Evolutionary conservation across 2,888 invertebrate species (phyloP).

Genomic region (Cosmia pyralina): DNA sequence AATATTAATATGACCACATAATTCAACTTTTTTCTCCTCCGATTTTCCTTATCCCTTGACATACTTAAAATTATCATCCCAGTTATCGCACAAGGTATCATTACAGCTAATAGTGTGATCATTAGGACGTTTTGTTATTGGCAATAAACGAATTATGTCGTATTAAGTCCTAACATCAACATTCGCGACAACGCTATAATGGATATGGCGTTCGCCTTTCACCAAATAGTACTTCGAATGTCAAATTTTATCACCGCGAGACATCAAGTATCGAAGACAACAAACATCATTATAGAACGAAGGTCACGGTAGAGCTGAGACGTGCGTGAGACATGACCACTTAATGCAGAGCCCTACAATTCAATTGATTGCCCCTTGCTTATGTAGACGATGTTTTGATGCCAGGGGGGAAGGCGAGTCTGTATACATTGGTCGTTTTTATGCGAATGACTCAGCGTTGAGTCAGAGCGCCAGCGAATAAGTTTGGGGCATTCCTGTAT

Average conservation of each 20-base stretch:
- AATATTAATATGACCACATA: not conserved
- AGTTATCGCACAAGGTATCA: not conserved
- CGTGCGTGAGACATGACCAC: slow-evolving; percentile 62
- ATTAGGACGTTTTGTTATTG: not conserved
- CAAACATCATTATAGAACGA: slow-evolving; percentile 57
- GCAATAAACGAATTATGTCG: slow-evolving; percentile 16
- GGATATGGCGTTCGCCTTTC: slow-evolving; percentile 28
- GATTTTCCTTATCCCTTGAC: not conserved
- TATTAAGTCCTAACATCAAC: slow-evolving; percentile 1
- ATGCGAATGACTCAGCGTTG: slow-evolving; percentile 61
- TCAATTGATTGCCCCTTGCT: slow-evolving; percentile 48
- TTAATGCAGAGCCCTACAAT: slow-evolving; percentile 51
- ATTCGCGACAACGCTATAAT: not conserved
- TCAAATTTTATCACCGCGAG: slow-evolving; percentile 40
- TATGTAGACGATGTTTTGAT: slow-evolving; percentile 4
- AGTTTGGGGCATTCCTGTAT: slow-evolving; percentile 63
- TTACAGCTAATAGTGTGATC: not conserved
- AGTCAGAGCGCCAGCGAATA: slow-evolving; percentile 54
- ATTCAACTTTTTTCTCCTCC: fast-evolving
- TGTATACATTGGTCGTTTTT: slow-evolving; percentile 50
- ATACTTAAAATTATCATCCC: not conserved
- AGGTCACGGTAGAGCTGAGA: slow-evolving; percentile 52
- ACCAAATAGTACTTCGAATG: slow-evolving; percentile 30
- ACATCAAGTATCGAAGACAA: slow-evolving; percentile 53
- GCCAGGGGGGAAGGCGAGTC: slow-evolving; percentile 36